Evolutionary conservation across 2,113 vertebrate genomes (phyloP).

Genomic region (Centropus bengalensis): DNA sequence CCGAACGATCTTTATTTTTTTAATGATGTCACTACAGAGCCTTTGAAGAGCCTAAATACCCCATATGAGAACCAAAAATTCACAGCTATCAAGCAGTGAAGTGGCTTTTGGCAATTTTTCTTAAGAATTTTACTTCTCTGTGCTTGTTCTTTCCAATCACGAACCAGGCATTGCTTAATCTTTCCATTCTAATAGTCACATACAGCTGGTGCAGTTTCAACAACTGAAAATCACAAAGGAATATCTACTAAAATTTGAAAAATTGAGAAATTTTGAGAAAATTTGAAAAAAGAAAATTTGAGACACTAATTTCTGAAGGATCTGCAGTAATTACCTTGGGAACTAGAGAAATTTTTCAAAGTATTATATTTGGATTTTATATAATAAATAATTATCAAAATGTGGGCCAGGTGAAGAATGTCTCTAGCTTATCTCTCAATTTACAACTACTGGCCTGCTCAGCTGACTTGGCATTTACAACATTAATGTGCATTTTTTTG

Average conservation of each 20-base stretch:
- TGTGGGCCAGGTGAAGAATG: not conserved
- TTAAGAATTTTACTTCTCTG: not conserved
- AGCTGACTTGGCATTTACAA: not conserved
- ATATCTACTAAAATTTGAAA: not conserved
- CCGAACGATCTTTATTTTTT: not conserved
- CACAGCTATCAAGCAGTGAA: not conserved
- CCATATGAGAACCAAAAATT: not conserved
- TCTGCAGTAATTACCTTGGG: not conserved
- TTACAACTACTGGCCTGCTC: not conserved
- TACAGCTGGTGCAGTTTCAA: not conserved
- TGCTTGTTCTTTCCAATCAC: not conserved
- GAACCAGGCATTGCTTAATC: not conserved
- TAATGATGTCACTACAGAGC: not conserved
- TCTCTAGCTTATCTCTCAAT: not conserved
- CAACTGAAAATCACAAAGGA: not conserved
- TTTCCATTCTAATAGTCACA: not conserved
- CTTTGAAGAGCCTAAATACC: not conserved
- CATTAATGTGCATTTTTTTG: not conserved
- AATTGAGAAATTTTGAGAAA: too few species aligned
- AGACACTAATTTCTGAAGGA: not conserved
- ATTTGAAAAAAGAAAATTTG: too few species aligned
- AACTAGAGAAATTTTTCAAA: not conserved
- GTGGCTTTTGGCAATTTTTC: not conserved
- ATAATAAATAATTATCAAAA: not conserved
- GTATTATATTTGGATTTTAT: not conserved